Evolutionary conservation across 2,888 invertebrate genomes (phyloP), one percentile per base, ranked within the genome.

Genomic region (Anorthoa munda): DNA sequence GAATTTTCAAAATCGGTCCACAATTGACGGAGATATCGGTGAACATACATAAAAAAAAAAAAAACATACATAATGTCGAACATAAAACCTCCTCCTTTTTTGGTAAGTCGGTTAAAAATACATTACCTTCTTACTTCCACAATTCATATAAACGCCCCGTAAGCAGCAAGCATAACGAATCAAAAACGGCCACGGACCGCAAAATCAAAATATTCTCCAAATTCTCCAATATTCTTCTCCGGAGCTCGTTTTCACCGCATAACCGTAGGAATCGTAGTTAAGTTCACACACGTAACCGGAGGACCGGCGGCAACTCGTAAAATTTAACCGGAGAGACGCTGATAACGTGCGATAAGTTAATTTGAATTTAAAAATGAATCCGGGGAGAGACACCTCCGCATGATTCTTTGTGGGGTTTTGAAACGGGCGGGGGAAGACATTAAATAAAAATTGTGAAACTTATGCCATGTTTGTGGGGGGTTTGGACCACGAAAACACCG

Each of bases 311-410:
- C 61, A 76, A 75, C 75, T 81, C 85, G 81, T 87, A 84, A 86
- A 87, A 85, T 87, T 84, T 86, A 81, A 87, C 85, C 79, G 79
- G 77, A 78, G 73, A 61, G 4, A 17, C 51, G 23, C 65, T 72
- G 87, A 87, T 88, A 87, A 77, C 82, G 83, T 74, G 80, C 75
- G 83, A 87, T 87, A 86, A 87, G 83, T 87, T 88, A 87, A 89
- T 89, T 87, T 89, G 89, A 89, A 89, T 89, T 89, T 89, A 89
- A 88, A 88, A 89, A 89, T 85, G 87, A 84, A 82, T 84, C 82
- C 82, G 79, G 70, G 21, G 77, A 74, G 75, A 74, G 84, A 85
- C 86, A 85, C 72, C 80, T 63, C 64, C 59, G 70, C 81, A 71
- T 76, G 75, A 67, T 84, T 83, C 73, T 66, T 50, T 21, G 75